Evolutionary conservation across 2,113 vertebrate genomes (phyloP), one percentile per base, ranked within the genome.

Genomic region (Sarotherodon lohbergeri): DNA sequence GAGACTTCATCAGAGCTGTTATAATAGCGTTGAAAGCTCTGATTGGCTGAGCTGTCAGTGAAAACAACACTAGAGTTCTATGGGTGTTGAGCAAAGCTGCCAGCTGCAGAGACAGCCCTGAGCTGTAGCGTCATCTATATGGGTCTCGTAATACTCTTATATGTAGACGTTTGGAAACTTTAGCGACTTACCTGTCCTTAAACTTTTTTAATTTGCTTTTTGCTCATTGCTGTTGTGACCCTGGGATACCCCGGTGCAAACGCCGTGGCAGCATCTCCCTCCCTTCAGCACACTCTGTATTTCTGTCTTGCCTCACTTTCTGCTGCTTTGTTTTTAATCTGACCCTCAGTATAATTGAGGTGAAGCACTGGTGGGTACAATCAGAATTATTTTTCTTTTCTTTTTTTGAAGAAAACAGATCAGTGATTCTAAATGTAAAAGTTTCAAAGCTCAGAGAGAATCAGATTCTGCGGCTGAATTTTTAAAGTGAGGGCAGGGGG

Each of bases 281-380:
- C 13, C 6, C 24, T 73, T 4, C 10, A 24, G 19, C 32, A 7
- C 9, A 43, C 11, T 27, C 22, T 14, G 7, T 2, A 43, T 4
- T 27, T 27, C 22, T 22, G 46, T 73, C 11, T 34, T 14, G 12
- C 24, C 43, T 61, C 4, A 29, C 84, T 56, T 52, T 54, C 55
- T 10, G 24, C 55, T 55, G 83, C 68, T 83, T 85, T 78, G 86
- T 92, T 80, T 90, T 85, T 82, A 66, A 29, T 27, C 66, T 88
- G 91, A 93, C 89, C 92, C 22, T 4, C 0, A 0, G 13, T 61
- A 88, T 93, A 91, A 93, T 93, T 89, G 92, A 93, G 90, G 89
- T 91, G 90, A 93, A 86, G 3, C 50, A 12, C 16, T 16, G 24
- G 46, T 6, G 12, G 48, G n/a, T 6, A 57, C 80, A 55, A 59